A percentile compares a stretch with the other conserved stretches of the same genome.
Conservation (phyloP, 2,113 vertebrate species). For the Glaucidium brasilianum region DNA sequence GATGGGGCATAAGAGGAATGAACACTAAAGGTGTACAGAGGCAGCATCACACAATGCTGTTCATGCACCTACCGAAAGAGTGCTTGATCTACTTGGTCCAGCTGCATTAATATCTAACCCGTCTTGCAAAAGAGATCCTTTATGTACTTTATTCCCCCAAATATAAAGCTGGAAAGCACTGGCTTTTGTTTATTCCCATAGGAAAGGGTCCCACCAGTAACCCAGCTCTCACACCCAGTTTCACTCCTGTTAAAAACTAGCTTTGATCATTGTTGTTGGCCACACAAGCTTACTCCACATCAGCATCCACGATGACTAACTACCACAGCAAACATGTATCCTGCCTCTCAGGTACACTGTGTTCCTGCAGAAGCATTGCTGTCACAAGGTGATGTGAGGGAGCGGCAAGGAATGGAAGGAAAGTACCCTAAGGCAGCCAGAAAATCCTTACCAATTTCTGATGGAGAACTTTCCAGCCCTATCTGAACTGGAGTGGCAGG, state of each 20-base stretch:
- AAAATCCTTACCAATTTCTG: not conserved
- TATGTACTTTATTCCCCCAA: not conserved
- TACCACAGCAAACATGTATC: not conserved
- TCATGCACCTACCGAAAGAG: not conserved
- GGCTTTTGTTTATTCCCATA: not conserved
- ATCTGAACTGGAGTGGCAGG: not conserved
- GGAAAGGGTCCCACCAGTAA: not conserved
- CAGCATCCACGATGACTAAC: not conserved
- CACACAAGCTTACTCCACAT: not conserved
- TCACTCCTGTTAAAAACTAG: not conserved
- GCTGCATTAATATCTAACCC: not conserved
- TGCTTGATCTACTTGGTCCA: not conserved
- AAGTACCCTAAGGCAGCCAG: not conserved
- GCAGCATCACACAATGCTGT: not conserved
- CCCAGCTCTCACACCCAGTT: not conserved
- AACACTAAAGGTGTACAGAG: not conserved
- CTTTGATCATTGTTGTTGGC: not conserved
- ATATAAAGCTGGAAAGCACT: not conserved
- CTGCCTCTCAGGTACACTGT: not conserved
- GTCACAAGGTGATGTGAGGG: not conserved
- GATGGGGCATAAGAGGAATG: not conserved
- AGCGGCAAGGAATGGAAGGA: not conserved
- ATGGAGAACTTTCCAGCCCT: not conserved
- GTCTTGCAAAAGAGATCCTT: not conserved
- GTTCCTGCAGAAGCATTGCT: not conserved